Evolutionary conservation across 92 coral and sea anemone genomes (phyloP).

Genomic region (Umimayanthus kanabou): DNA sequence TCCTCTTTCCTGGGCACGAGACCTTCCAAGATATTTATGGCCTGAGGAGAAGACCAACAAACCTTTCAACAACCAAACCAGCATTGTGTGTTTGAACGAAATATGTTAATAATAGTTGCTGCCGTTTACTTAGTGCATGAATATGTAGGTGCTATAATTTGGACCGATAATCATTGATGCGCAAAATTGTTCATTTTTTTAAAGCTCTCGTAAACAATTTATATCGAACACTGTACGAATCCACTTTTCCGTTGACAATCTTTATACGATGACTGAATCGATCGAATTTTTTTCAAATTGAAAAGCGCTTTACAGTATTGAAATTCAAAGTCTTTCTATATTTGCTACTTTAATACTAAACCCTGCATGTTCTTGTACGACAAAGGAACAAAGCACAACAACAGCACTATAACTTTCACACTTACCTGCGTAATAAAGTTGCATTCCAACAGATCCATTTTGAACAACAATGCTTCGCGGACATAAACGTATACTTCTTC

Average conservation of each 20-base stretch:
- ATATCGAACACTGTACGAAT: no score
- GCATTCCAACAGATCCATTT: slow-evolving; percentile 86
- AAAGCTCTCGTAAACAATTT: no score
- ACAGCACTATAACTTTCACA: neutral
- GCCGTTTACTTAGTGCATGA: no score
- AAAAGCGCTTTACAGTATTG: no score
- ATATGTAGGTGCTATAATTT: no score
- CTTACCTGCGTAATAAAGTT: slow-evolving; percentile 84
- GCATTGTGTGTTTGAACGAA: neutral
- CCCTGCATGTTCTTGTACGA: neutral
- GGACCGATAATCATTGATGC: no score
- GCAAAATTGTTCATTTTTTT: no score
- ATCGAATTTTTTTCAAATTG: no score
- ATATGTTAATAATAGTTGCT: neutral
- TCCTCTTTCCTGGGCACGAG: slow-evolving; percentile 79
- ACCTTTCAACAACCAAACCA: neutral
- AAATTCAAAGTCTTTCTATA: no score
- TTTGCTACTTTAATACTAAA: neutral
- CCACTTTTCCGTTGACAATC: no score
- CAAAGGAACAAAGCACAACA: neutral
- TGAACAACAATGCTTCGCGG: slow-evolving; percentile 70
- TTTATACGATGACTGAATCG: no score
- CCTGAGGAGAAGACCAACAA: slow-evolving; percentile 39
- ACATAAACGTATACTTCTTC: slow-evolving; percentile 68
- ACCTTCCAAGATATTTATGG: slow-evolving; percentile 76